phyloP scores from a whole-genome alignment of 2,113 vertebrate species.

The Cariama cristata region DNA sequence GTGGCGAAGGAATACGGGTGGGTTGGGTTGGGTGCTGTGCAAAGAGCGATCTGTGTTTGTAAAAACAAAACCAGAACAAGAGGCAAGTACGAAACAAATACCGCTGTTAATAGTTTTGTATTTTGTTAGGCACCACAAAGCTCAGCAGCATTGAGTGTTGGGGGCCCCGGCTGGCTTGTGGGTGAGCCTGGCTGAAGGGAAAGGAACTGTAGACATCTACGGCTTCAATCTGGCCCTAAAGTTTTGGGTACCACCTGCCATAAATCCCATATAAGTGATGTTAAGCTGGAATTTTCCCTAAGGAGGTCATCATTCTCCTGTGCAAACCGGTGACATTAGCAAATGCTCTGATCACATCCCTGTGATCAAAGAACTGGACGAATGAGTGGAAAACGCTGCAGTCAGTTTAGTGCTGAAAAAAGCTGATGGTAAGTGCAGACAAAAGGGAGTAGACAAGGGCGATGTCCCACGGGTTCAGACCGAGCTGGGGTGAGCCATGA shows the following conservation, averaged over 20 bases:
- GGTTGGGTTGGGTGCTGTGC: not conserved
- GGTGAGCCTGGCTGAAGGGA: not conserved
- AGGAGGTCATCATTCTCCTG: not conserved
- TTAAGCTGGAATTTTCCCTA: not conserved
- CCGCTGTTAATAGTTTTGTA: not conserved
- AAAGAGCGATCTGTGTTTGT: not conserved
- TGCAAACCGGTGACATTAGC: not conserved
- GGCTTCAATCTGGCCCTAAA: not conserved
- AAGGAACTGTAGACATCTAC: not conserved
- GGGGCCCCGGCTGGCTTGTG: not conserved
- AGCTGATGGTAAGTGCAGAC: not conserved
- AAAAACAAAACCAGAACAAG: not conserved
- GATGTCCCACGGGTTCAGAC: not conserved
- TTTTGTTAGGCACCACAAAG: not conserved
- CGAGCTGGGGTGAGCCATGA: not conserved
- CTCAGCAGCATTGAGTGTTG: not conserved
- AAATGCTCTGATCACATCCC: not conserved
- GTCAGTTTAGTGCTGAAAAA: not conserved
- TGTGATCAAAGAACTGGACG: not conserved
- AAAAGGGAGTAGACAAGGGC: not conserved
- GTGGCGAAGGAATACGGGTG: not conserved
- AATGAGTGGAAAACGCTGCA: not conserved
- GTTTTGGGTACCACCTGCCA: not conserved
- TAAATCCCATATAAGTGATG: accelerated
- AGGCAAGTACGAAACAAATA: not conserved